A percentile compares a stretch with the other conserved stretches of the same genome.
Evolutionary conservation across 2,113 vertebrate genomes (phyloP).

Genomic region (Asarcornis scutulata): DNA sequence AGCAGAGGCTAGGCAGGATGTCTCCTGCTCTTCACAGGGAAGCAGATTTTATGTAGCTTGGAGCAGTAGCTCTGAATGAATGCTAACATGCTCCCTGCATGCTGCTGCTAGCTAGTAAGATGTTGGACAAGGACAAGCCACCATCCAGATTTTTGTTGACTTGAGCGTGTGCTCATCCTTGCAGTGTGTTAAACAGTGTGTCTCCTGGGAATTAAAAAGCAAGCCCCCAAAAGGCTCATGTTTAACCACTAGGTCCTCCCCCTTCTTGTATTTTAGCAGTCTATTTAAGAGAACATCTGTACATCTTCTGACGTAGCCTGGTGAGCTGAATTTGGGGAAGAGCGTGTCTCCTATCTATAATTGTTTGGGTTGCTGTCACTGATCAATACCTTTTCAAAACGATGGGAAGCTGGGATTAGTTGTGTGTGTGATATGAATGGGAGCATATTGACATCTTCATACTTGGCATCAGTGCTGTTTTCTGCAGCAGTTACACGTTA

Average conservation of each 20-base stretch:
- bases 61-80: background rate
- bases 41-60: background rate
- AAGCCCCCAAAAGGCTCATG: background rate
- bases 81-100: background rate
- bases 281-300: background rate
- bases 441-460: background rate
- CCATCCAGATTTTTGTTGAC: background rate
- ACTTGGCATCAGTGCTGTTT: background rate
- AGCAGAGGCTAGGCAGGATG: background rate
- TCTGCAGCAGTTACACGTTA: background rate
- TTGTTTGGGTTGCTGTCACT: background rate
- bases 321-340: background rate
- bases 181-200: fast-evolving
- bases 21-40: background rate
- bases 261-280: background rate
- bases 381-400: background rate
- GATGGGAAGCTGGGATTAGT: background rate
- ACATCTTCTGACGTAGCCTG: background rate
- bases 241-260: background rate
- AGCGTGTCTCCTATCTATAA: background rate
- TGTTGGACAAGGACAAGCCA: background rate
- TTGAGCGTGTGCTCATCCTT: background rate
- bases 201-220: background rate
- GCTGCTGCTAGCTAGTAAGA: background rate
- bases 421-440: background rate